Base-by-base conservation (phyloP, 2,888 invertebrate genomes). In the Cephus nigrinus region DNA sequence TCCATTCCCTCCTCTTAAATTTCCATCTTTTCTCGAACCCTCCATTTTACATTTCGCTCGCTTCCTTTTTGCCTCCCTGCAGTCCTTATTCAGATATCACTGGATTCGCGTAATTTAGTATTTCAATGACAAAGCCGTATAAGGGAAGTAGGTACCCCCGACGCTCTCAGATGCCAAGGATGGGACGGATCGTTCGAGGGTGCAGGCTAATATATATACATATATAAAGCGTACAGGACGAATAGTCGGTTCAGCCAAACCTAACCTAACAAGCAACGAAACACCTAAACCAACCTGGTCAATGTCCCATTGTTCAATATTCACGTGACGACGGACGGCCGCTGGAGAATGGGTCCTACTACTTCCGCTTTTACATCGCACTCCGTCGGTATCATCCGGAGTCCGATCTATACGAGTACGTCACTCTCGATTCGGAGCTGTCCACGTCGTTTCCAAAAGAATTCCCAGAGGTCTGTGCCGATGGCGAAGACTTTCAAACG, bases 81-180 rank as follows among this genome's bases (percentile, higher is more conserved):
- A 55, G 23, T 55, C 23, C 55, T 55, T 55, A 55, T 55, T 23
- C 55, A 55, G 55, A 55, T 55, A 55, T 55, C 34, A 33, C 31
- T 35, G 36, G 36, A 3, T 74, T 36, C 34, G 74, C 74, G 15
- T 74, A 74, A 74, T 74, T 74, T 74, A 23, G 74, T 74, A 36
- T 74, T 36, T 74, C 35, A 74, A 35, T 74, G 74, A 74, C 74
- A 36, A 74, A 74, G 74, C 74, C 34, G 35, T n/a, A 12, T 35
- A 34, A 31, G 30, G 9, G 55, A 9, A 55, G 55, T 55, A 55
- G 35, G 35, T 35, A 35, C 35, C 35, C 55, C 55, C 5, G 55
- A 55, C 55, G 23, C 55, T 55, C 55, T 55, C 55, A 55, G 55
- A 55, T 55, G 55, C 55, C 55, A 15, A 55, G 55, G 23, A 55